These are phyloP conservation scores for Tortricodes alternella DNA, from an alignment of 2,888 invertebrate genomes.

Conservation along the genomic window DNA sequence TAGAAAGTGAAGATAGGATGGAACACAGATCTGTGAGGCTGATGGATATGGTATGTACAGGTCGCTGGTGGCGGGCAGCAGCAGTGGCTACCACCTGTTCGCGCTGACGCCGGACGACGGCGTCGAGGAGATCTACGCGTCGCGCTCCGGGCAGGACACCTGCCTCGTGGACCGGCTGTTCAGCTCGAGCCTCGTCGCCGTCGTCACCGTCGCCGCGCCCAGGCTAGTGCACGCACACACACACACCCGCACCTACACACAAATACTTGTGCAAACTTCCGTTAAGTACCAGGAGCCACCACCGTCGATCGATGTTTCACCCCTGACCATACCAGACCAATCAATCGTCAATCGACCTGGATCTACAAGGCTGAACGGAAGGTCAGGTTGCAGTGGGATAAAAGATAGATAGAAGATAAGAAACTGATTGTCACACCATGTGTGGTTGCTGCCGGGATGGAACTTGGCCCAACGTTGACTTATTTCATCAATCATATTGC, in stretches of 20 bases:
- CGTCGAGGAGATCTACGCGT: conserved; percentile 94
- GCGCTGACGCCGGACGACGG: conserved; percentile 92
- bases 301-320: no score
- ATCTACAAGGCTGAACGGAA: no score
- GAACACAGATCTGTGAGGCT: not conserved
- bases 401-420: no score
- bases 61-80: conserved; percentile 96
- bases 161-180: conserved; percentile 97
- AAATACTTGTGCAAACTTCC: not conserved
- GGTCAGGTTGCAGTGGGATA: no score
- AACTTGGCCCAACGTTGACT: no score
- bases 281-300: no score
- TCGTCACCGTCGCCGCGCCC: conserved; percentile 95
- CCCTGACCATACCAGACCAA: no score
- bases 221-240: conserved; percentile 77
- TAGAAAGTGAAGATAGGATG: no score
- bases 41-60: conserved; percentile 65
- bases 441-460: no score
- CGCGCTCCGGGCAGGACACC: conserved; percentile 91
- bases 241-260: not conserved
- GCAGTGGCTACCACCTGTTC: conserved; percentile 94
- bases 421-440: no score
- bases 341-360: no score
- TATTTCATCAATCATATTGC: no score
- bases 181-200: conserved; percentile 97